Evolutionary conservation across 1,140 invertebrate genomes (phyloP), one percentile per base, ranked within the genome.

Genomic region (Trichoplusia ni): DNA sequence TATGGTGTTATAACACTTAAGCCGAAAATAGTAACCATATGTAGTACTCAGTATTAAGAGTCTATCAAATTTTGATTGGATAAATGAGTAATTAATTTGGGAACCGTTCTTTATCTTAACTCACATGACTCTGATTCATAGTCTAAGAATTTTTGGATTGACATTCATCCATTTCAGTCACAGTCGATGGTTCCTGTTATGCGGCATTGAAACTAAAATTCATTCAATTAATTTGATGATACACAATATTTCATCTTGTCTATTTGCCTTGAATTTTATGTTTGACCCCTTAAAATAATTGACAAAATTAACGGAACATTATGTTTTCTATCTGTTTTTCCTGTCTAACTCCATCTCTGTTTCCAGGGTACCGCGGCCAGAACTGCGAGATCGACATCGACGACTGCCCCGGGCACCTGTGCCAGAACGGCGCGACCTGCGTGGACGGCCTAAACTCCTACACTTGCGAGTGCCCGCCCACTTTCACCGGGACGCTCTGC

Each of bases 331-430:
- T n/a, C n/a, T n/a, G n/a, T n/a, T n/a, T n/a, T n/a, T n/a, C n/a
- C n/a, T 60, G 37, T 47, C 40, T 25, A 60, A 46, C 16, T 31
- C 18, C 37, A n/a, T 31, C 29, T 60, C 27, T 46, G 40, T 27
- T 44, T 16, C 25, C 92, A 97, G 97, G 97, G 58, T 98, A 96
- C 82, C 93, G 93, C 31, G 97, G 97, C 11, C 94, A 94, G 65
- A 94, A 97, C 79, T 98, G 97, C 89, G 95, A 98, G 74, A 96
- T 97, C 81, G 96, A 97, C 84, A 95, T 97, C 76, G 96, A 98
- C 90, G 96, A 98, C 82, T 98, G 97, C 83, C 94, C 95, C 1
- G 96, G 96, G 2, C 94, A 98, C 85, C 92, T 96, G 13, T 98
- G 97, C 80, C 95, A 96, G 84, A 98, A 98, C 82, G 97, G 97